Evolutionary conservation across 2,113 vertebrate species (phyloP).

Genomic region (mouse (Mus musculus)): DNA sequence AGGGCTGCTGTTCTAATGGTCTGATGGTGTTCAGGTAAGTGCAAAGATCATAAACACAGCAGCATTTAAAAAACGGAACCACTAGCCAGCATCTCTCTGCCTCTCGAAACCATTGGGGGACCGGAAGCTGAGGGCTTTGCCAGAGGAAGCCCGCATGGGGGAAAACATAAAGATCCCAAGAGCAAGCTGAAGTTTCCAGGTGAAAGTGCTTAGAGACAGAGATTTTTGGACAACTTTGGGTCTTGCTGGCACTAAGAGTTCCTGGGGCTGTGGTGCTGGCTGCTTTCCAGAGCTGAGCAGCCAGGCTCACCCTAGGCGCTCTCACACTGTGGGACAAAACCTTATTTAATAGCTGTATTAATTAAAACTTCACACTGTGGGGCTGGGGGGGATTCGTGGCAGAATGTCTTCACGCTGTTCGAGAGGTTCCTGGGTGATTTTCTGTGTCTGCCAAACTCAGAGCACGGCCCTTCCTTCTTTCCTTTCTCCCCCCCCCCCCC

Average conservation of each 20-base stretch:
- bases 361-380: not conserved
- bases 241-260: conserved; percentile 10
- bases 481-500: not conserved
- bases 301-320: not conserved
- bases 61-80: conserved; percentile 41
- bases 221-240: conserved; percentile 40
- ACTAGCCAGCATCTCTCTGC: conserved; percentile 58
- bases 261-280: not conserved
- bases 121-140: conserved; percentile 68
- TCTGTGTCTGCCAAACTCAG: not conserved
- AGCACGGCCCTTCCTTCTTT: not conserved
- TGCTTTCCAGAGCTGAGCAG: not conserved
- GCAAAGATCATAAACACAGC: conserved; percentile 75
- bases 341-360: conserved; percentile 23
- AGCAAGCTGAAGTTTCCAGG: conserved; percentile 67
- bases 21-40: conserved; percentile 69
- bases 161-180: conserved; percentile 73
- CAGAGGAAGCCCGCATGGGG: conserved; percentile 30
- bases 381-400: conserved; percentile 19
- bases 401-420: not conserved
- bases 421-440: not conserved
- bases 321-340: not conserved
- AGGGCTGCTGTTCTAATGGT: conserved; percentile 77
- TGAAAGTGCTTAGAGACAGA: conserved; percentile 62
- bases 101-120: conserved; percentile 71